Evolutionary conservation across 2,113 vertebrate species (phyloP).

Genomic region (Phainopepla nitens): DNA sequence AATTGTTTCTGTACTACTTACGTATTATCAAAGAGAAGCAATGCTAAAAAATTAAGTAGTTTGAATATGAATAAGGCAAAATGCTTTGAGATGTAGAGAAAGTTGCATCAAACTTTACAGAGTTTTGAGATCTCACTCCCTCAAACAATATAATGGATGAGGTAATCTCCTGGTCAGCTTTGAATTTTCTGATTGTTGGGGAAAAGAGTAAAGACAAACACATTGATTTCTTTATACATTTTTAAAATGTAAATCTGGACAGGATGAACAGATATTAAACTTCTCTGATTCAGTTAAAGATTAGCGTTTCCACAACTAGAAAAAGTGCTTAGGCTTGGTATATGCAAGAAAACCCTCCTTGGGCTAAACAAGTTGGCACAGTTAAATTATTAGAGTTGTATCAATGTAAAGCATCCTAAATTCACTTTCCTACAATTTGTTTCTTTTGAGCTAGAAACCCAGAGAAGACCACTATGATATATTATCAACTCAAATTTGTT

Average conservation of each 20-base stretch:
- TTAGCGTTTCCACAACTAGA: neutral
- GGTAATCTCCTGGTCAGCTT: neutral
- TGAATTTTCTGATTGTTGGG: neutral
- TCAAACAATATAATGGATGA: neutral
- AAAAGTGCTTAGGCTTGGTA: neutral
- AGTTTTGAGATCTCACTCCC: neutral
- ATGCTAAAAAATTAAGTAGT: neutral
- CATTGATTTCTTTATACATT: neutral
- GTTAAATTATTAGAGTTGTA: neutral
- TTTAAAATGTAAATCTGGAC: neutral
- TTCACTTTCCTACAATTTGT: neutral
- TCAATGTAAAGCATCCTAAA: neutral
- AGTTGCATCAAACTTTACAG: accelerated
- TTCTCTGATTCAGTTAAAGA: neutral
- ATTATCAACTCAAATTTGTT: neutral
- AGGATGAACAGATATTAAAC: neutral
- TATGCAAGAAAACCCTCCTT: neutral
- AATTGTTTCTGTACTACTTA: neutral
- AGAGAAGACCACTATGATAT: neutral
- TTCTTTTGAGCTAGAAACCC: neutral
- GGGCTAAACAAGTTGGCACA: neutral
- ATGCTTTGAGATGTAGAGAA: neutral
- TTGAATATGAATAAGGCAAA: neutral
- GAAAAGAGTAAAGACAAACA: neutral
- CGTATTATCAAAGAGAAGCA: neutral